Percentiles rank a stretch among this genome's conserved stretches.
Conservation (phyloP, 2,888 invertebrate genomes). For the Diploptera punctata region DNA sequence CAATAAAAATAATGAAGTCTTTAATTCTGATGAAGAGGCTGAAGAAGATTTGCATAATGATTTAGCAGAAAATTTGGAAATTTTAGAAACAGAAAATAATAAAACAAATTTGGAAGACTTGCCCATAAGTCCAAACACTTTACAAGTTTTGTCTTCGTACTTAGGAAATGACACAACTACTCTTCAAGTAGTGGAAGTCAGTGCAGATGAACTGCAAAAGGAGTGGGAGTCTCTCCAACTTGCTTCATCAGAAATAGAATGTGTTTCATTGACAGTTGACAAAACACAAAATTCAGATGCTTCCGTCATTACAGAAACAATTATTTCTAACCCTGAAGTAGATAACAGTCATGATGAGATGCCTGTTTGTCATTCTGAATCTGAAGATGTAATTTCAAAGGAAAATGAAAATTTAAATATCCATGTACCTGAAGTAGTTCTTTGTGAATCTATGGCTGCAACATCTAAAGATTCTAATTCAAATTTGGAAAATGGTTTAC, state of each 20-base stretch:
- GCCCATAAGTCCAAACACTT: neutral
- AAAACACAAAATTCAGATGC: neutral
- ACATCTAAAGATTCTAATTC: neutral
- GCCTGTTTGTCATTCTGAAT: neutral
- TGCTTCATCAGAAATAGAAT: neutral
- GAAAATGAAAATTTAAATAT: neutral
- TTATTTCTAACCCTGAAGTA: no score
- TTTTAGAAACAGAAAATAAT: no score
- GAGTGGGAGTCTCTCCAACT: neutral
- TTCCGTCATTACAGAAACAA: no score
- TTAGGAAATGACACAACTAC: neutral
- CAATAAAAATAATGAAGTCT: no score
- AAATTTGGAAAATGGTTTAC: conserved; percentile 18
- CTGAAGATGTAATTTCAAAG: neutral
- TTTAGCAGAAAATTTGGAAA: no score
- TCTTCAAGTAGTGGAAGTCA: neutral
- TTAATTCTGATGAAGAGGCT: no score
- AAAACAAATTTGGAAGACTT: no score
- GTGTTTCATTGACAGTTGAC: neutral
- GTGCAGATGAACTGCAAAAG: neutral
- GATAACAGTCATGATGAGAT: no score
- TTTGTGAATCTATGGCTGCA: no score
- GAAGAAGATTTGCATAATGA: no score
- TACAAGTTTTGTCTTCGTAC: neutral
- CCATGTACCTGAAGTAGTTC: no score